These are phyloP conservation scores for Ylistrum balloti DNA, from an alignment of 1,140 invertebrate genomes.

Conservation along the genomic window DNA sequence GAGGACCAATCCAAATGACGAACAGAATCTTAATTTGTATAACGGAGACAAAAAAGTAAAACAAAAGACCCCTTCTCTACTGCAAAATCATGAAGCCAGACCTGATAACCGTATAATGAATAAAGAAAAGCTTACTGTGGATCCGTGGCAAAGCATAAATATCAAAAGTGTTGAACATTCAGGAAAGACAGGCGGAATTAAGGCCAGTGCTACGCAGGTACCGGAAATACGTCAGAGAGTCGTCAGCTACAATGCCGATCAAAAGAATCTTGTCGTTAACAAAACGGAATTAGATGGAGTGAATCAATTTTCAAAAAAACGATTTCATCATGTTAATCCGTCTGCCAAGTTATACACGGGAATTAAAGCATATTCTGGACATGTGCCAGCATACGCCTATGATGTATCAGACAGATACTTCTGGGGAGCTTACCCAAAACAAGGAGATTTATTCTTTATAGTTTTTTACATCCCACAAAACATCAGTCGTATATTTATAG, in stretches of 20 bases:
- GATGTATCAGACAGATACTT: neutral
- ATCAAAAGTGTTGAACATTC: neutral
- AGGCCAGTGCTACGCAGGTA: neutral
- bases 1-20: neutral
- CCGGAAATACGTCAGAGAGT: neutral
- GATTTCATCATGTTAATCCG: neutral
- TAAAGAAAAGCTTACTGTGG: neutral
- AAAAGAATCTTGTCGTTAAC: neutral
- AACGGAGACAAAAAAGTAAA: neutral
- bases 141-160: neutral
- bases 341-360: neutral
- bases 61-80: neutral
- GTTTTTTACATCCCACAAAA: neutral
- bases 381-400: neutral
- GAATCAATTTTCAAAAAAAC: neutral
- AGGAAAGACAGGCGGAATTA: neutral
- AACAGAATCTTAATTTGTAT: too few species aligned
- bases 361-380: neutral
- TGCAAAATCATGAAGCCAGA: neutral
- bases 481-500: neutral
- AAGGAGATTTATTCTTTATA: neutral
- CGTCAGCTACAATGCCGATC: neutral
- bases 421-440: neutral
- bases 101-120: neutral
- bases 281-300: neutral